A percentile compares a stretch with the other conserved stretches of the same genome.
Evolutionary conservation across 2,888 invertebrate genomes (phyloP).

Genomic region (Drosophila anceps): DNA sequence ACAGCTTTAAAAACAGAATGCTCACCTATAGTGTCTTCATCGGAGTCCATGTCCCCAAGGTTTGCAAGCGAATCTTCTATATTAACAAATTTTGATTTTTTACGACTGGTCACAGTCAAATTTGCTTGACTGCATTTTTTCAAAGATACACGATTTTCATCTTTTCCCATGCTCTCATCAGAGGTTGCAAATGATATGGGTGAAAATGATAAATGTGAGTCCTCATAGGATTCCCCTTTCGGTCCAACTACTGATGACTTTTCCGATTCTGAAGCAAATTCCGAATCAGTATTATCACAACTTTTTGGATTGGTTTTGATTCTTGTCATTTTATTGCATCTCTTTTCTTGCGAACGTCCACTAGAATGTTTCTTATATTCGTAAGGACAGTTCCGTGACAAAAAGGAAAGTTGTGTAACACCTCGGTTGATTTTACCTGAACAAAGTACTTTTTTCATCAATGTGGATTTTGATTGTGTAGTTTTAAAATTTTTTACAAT

Average conservation of each 20-base stretch:
- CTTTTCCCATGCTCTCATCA: neutral
- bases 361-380: neutral
- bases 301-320: too few species aligned
- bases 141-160: neutral
- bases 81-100: neutral
- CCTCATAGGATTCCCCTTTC: neutral
- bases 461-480: neutral
- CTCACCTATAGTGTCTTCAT: neutral
- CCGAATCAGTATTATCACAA: neutral
- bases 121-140: neutral
- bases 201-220: slow-evolving; percentile 4
- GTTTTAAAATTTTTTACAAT: neutral
- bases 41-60: neutral
- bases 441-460: neutral
- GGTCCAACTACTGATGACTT: neutral
- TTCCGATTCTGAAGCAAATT: neutral
- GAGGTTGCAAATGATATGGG: slow-evolving; percentile 11
- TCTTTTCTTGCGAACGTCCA: neutral
- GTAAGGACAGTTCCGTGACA: neutral
- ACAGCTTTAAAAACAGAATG: neutral
- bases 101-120: neutral
- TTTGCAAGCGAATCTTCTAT: too few species aligned
- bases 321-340: neutral
- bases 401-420: too few species aligned
- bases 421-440: neutral